These are phyloP conservation scores for Andrena bicolor DNA, from an alignment of 2,888 invertebrate genomes.

Conservation along the genomic window DNA sequence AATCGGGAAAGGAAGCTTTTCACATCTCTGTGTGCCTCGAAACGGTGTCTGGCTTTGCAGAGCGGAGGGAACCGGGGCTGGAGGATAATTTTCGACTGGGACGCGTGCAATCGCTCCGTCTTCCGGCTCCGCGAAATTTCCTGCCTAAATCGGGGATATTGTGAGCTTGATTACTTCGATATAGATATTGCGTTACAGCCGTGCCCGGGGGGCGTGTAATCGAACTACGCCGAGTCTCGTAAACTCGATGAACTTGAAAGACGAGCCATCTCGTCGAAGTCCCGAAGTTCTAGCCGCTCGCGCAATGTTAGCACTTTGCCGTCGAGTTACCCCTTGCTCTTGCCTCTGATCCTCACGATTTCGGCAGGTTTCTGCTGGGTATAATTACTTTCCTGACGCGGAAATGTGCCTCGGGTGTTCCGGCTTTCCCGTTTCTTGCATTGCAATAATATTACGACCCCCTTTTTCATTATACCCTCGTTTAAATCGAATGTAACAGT, in stretches of 20 bases:
- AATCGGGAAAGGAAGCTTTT: background rate
- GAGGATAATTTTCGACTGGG: slow-evolving; percentile 27
- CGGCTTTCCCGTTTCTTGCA: background rate
- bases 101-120: slow-evolving; percentile 17
- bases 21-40: background rate
- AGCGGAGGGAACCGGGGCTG: background rate
- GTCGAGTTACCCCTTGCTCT: slow-evolving; percentile 33
- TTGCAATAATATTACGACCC: no score
- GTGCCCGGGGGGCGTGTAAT: slow-evolving; percentile 66
- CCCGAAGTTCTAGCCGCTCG: slow-evolving; percentile 43
- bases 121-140: slow-evolving; percentile 59
- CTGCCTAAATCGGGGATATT: slow-evolving; percentile 67
- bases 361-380: slow-evolving; percentile 31
- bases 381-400: slow-evolving; percentile 48
- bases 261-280: slow-evolving; percentile 52
- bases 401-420: background rate
- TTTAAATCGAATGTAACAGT: no score
- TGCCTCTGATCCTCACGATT: slow-evolving; percentile 14
- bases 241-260: slow-evolving; percentile 67
- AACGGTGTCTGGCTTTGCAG: background rate
- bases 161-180: slow-evolving; percentile 66
- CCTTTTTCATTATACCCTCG: no score
- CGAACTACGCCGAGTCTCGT: slow-evolving; percentile 61
- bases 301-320: slow-evolving; percentile 55
- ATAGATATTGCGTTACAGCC: slow-evolving; percentile 69